Evolutionary conservation across 2,797 vertebrate genomes (phyloP).

Genomic region (Yasuhikotakia modesta): DNA sequence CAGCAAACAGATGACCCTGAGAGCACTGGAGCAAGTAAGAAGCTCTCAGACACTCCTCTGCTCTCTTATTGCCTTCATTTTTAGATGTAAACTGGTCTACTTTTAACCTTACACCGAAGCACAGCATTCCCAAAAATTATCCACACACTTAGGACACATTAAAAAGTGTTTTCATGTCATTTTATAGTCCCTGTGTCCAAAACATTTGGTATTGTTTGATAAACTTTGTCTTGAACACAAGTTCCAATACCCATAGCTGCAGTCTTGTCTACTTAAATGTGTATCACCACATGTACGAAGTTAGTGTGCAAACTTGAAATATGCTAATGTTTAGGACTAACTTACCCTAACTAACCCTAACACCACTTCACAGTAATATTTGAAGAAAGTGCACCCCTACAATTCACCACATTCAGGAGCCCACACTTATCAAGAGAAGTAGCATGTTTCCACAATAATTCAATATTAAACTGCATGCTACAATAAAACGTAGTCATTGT

Average conservation of each 20-base stretch:
- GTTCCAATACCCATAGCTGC: background rate
- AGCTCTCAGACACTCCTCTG: conserved; percentile 37
- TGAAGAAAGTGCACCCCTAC: background rate
- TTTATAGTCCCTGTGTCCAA: background rate
- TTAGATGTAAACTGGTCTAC: background rate
- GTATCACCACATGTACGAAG: no score
- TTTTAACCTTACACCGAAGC: conserved; percentile 15
- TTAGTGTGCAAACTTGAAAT: background rate
- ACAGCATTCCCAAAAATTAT: background rate
- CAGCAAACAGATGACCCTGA: conserved; percentile 74
- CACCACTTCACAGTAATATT: no score
- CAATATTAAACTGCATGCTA: background rate
- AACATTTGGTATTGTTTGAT: background rate
- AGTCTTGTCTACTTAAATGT: background rate
- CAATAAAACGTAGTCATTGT: background rate
- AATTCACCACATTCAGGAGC: background rate
- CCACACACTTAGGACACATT: background rate
- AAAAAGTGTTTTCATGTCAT: background rate
- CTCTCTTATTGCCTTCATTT: conserved; percentile 22
- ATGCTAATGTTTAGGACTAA: background rate
- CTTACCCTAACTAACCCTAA: no score
- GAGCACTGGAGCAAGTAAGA: conserved; percentile 55
- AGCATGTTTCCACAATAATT: background rate
- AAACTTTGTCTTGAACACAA: no score
- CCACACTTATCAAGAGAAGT: background rate